Evolutionary conservation across 2,797 vertebrate species (phyloP).

Genomic region (Phylloscopus collybita): DNA sequence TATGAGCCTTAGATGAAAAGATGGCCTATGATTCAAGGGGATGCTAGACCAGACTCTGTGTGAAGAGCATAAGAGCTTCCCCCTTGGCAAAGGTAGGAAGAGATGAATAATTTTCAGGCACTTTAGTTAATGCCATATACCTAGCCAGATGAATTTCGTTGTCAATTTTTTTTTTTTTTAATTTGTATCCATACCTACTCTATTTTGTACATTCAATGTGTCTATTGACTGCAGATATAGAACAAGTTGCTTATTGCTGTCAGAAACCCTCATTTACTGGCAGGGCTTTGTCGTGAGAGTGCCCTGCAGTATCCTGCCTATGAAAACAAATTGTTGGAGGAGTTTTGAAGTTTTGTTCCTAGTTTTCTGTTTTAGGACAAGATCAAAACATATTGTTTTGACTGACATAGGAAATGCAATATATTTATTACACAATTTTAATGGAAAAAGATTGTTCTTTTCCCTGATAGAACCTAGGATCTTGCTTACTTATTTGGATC

Average conservation of each 20-base stretch:
- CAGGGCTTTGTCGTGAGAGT: not conserved
- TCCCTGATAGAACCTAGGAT: not conserved
- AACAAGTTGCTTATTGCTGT: not conserved
- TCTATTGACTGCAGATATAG: not conserved
- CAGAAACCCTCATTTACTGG: constrained; percentile 30
- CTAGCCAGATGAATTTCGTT: not conserved
- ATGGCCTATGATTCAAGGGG: not conserved
- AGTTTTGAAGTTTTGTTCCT: constrained; percentile 2
- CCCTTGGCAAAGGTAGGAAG: not conserved
- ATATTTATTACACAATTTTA: constrained; percentile 15
- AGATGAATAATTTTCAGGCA: not conserved
- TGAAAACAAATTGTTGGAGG: not conserved
- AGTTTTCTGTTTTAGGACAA: not conserved
- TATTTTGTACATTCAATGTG: not conserved
- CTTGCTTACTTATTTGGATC: not conserved
- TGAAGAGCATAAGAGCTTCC: not conserved
- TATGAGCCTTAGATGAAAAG: not conserved
- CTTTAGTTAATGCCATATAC: not conserved
- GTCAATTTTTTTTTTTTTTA: not conserved
- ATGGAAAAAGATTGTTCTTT: not conserved
- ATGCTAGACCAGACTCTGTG: not conserved
- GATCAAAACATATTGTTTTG: not conserved
- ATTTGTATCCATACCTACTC: not conserved
- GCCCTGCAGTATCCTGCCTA: not conserved
- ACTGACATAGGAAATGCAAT: not conserved